Evolutionary conservation across 2,888 invertebrate genomes (phyloP), one percentile per base, ranked within the genome.

Genomic region (Acanthosepion esculentum): DNA sequence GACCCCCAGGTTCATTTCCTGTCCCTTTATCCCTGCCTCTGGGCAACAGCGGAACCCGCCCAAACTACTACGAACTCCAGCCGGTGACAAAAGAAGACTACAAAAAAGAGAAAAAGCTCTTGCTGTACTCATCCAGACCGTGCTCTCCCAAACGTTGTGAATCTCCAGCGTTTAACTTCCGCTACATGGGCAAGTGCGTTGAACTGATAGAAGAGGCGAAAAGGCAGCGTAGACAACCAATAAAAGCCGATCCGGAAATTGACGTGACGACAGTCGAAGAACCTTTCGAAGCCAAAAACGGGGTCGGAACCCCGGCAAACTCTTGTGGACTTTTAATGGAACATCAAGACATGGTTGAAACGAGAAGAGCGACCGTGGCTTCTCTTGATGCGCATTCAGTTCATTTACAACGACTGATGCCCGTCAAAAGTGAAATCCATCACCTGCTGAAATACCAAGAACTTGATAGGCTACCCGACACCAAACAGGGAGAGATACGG

Each of bases 171-270:
- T 93, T 93, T 50, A 93, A 93, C 48, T 93, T 93, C 20, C 48
- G 29, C n/a, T 18, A 50, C 33, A 29, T 93, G 48, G 93, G 93
- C 6, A 93, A 93, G 26, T 29, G 50, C 29, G 53, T 93, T 15
- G 93, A 93, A 93, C 29, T 53, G n/a, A 50, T 93, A 18, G 93
- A 93, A 93, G 93, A 93, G 48, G 93, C 93, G 2, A 93, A 93
- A n/a, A 48, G n/a, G 26, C 48, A 53, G 29, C 23, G 53, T 12
- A 26, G 41, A 53, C 48, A 53, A 18, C 50, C 15, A 50, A 92
- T 92, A 29, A 48, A 92, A 15, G 12, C 92, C 92, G 93, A 93
- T 7, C 93, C 50, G 0, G 93, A 93, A 48, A 50, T 93, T 8
- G 93, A 93, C 33, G 93, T 93, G 5, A 53, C 33, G 5, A 93